Conservation (phyloP, 1,140 invertebrate species). For the Polypedilum vanderplanki region DNA sequence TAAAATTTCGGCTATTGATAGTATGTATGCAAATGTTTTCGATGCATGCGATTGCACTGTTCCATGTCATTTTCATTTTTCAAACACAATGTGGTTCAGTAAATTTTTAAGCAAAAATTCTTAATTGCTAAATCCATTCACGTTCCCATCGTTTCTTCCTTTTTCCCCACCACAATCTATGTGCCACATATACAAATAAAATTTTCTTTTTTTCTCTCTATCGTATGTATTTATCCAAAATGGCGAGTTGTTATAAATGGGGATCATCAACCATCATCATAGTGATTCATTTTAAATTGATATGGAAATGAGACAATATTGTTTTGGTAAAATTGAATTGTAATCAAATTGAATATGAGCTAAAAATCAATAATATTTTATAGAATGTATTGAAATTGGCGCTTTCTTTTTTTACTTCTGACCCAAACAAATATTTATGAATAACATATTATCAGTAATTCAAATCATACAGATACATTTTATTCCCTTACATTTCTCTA, state of each 20-base stretch:
- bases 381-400: no score
- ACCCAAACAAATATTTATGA: no score
- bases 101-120: background rate
- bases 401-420: no score
- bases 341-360: background rate
- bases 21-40: background rate
- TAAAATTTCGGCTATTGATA: constrained; percentile 3
- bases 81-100: background rate
- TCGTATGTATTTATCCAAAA: background rate
- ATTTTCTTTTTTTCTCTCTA: no score
- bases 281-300: background rate
- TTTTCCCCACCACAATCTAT: background rate
- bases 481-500: background rate
- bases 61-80: background rate
- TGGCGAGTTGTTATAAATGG: background rate
- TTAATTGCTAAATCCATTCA: background rate
- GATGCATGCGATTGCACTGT: background rate
- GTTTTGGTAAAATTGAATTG: constrained; percentile 9
- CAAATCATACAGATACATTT: background rate
- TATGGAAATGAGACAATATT: background rate
- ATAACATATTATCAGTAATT: no score
- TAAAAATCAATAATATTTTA: no score
- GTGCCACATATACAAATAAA: background rate
- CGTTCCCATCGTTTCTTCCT: background rate
- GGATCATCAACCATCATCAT: background rate